phyloP scores from a whole-genome alignment of 2,113 vertebrate genomes.

The Halichoerus grypus region DNA sequence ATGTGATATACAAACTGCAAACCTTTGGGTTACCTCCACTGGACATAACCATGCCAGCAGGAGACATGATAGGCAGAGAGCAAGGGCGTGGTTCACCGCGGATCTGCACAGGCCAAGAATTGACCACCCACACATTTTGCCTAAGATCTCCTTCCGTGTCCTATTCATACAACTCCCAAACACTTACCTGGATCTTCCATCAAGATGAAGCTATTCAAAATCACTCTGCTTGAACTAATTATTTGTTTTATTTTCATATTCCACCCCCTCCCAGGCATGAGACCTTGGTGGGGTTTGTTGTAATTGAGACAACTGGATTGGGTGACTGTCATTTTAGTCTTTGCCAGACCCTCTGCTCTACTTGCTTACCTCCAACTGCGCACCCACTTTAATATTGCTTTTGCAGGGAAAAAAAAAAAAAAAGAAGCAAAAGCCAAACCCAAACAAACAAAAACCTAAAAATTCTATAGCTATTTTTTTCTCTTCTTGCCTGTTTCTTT shows the following conservation, averaged over 20 bases:
- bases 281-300: neutral
- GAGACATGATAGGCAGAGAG: neutral
- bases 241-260: neutral
- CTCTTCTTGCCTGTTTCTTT: neutral
- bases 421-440: neutral
- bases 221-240: neutral
- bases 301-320: neutral
- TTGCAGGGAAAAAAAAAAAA: neutral
- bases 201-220: neutral
- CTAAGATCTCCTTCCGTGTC: neutral
- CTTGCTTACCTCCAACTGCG: neutral
- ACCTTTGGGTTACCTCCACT: neutral
- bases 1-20: neutral
- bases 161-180: neutral
- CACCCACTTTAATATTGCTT: neutral
- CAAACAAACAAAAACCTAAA: neutral
- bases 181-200: neutral
- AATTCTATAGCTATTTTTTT: neutral
- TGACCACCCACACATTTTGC: neutral
- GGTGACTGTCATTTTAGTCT: neutral
- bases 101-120: neutral
- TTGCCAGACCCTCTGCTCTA: neutral
- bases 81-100: rapidly evolving
- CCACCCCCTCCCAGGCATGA: neutral
- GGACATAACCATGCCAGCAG: neutral